phyloP scores from a whole-genome alignment of 1,140 invertebrate genomes.

The Habropoda laboriosa region DNA sequence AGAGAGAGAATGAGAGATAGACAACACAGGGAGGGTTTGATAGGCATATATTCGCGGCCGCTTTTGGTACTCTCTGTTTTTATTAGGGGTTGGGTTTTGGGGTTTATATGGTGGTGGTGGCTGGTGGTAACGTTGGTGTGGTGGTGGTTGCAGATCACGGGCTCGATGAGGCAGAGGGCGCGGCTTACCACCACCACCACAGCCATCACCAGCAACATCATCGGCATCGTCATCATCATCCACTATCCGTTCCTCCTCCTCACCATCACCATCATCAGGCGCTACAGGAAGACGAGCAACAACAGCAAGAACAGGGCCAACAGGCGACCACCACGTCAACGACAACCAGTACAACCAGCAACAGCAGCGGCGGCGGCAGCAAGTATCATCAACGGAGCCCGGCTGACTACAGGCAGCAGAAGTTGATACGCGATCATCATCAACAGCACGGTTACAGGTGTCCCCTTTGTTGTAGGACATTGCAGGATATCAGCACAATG shows the following conservation, averaged over 20 bases:
- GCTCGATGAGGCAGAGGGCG: slow-evolving; percentile 77
- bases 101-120: slow-evolving; percentile 75
- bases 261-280: slow-evolving; percentile 77
- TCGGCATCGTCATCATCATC: slow-evolving; percentile 78
- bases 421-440: slow-evolving; percentile 73
- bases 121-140: slow-evolving; percentile 81
- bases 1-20: slow-evolving; percentile 16
- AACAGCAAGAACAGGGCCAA: slow-evolving; percentile 4
- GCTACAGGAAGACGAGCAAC: slow-evolving; percentile 58
- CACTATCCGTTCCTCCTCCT: slow-evolving; percentile 68
- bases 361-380: slow-evolving; percentile 53
- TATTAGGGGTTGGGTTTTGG: slow-evolving; percentile 54
- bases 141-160: slow-evolving; percentile 82
- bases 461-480: slow-evolving; percentile 86
- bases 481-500: slow-evolving; percentile 85
- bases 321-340: slow-evolving; percentile 48
- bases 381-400: slow-evolving; percentile 71
- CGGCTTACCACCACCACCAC: slow-evolving; percentile 80
- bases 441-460: slow-evolving; percentile 81
- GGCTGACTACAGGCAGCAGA: slow-evolving; percentile 74
- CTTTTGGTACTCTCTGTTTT: slow-evolving; percentile 41
- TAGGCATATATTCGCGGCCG: background rate
- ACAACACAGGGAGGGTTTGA: background rate
- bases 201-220: slow-evolving; percentile 80
- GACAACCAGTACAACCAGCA: slow-evolving; percentile 45